These are phyloP conservation scores for Cydia strobilella DNA, from an alignment of 1,140 invertebrate genomes.

Conservation along the genomic window DNA sequence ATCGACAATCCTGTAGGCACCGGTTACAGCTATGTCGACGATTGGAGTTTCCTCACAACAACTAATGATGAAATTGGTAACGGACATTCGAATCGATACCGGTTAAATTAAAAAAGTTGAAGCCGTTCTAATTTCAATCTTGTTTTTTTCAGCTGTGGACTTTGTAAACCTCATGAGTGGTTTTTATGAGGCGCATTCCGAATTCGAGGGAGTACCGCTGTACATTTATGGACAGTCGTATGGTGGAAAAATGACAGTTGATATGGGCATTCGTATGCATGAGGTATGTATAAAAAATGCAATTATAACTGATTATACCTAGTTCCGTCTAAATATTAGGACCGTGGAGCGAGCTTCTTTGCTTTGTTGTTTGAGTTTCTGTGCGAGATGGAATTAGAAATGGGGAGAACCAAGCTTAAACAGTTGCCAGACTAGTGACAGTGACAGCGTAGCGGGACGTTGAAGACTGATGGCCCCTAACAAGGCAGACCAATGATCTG, in stretches of 20 bases:
- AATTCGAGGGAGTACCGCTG: slow-evolving; percentile 86
- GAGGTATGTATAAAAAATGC: slow-evolving; percentile 75
- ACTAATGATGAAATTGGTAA: slow-evolving; percentile 86
- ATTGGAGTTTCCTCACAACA: slow-evolving; percentile 78
- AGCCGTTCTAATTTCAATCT: slow-evolving; percentile 30
- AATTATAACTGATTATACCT: too few relatives aligned
- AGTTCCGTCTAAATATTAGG: too few relatives aligned
- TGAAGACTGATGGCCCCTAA: too few relatives aligned
- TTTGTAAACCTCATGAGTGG: slow-evolving; percentile 85
- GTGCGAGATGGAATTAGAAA: too few relatives aligned
- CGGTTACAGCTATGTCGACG: slow-evolving; percentile 92
- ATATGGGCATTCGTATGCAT: slow-evolving; percentile 84
- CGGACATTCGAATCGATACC: not conserved
- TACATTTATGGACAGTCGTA: slow-evolving; percentile 94
- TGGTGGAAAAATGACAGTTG: slow-evolving; percentile 93
- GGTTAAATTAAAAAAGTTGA: not conserved
- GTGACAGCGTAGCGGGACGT: too few relatives aligned
- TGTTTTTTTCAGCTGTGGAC: slow-evolving; percentile 82
- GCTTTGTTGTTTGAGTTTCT: too few relatives aligned
- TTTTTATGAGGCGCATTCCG: slow-evolving; percentile 83
- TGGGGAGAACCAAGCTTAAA: too few relatives aligned
- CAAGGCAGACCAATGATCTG: not conserved
- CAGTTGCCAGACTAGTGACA: too few relatives aligned
- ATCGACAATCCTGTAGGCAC: slow-evolving; percentile 94
- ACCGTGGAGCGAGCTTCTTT: too few relatives aligned